Percentiles rank a stretch among this genome's conserved stretches.
Conservation (phyloP, 2,797 vertebrate genomes). For the Naso thynnoides region DNA sequence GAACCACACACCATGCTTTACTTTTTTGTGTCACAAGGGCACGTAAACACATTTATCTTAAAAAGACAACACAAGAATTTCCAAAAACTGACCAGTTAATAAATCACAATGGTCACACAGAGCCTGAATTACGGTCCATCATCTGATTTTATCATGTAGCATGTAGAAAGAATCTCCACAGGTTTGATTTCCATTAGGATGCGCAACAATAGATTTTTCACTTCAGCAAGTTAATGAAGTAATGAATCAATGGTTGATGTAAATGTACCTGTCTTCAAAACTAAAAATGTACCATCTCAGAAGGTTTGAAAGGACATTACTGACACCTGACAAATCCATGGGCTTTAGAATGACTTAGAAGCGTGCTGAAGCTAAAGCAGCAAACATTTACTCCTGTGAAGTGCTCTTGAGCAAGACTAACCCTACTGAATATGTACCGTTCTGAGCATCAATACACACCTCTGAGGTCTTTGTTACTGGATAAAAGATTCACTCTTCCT, state of each 20-base stretch:
- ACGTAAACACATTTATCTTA: not conserved
- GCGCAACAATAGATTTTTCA: not conserved
- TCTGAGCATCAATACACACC: too few relatives aligned
- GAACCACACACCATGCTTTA: rapidly evolving
- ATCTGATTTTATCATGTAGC: not conserved
- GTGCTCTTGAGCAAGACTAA: constrained; percentile 10
- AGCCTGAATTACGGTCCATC: not conserved
- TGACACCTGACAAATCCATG: not conserved
- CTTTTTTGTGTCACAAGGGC: not conserved
- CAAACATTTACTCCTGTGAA: not conserved
- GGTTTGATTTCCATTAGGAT: not conserved
- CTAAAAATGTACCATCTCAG: not conserved
- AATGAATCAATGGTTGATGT: not conserved
- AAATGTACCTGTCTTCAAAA: not conserved
- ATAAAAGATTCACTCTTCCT: constrained; percentile 2
- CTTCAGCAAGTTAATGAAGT: not conserved
- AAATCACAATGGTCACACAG: not conserved
- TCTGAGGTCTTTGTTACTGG: not conserved
- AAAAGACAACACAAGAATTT: not conserved
- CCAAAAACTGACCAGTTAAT: not conserved
- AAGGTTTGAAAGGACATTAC: not conserved
- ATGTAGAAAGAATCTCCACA: not conserved
- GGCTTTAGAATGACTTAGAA: not conserved
- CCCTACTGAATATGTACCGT: not conserved
- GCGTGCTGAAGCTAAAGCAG: not conserved